These are phyloP conservation scores for Peromyscus maniculatus DNA, from an alignment of 2,113 vertebrate species.

Conservation along the genomic window DNA sequence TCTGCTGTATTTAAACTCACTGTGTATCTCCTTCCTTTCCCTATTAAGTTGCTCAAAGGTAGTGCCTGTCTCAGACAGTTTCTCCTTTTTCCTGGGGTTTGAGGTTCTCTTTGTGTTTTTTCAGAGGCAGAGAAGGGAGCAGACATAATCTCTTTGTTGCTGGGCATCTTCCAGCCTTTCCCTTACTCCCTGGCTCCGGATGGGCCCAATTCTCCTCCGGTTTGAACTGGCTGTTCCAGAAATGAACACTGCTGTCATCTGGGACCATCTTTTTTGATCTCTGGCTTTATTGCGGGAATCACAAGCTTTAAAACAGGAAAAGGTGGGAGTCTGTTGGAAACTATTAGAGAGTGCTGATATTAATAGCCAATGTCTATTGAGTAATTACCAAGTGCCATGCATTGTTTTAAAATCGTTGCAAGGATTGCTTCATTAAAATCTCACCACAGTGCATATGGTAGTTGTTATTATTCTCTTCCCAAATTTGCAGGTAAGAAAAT, in stretches of 20 bases:
- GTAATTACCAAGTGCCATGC: neutral
- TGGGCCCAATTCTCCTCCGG: neutral
- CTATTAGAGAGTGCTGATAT: constrained; percentile 33
- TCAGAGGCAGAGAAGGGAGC: neutral
- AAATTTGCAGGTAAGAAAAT: neutral
- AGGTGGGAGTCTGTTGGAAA: constrained; percentile 15
- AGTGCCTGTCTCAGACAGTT: neutral
- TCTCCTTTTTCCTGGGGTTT: neutral
- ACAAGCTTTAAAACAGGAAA: constrained; percentile 54
- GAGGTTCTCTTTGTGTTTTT: neutral
- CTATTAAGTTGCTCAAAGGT: neutral
- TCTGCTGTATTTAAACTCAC: neutral
- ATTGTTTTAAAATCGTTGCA: constrained; percentile 6
- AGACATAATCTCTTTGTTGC: neutral
- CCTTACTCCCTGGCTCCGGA: fast-evolving
- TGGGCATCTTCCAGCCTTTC: neutral
- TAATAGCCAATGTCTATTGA: constrained; percentile 28
- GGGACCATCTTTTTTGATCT: constrained; percentile 14
- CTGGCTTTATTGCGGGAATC: constrained; percentile 47
- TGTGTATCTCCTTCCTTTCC: neutral
- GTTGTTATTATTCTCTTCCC: neutral
- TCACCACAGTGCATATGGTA: neutral
- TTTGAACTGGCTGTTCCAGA: constrained; percentile 21
- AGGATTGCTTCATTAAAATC: neutral
- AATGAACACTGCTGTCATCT: neutral